Evolutionary conservation across 1,140 invertebrate genomes (phyloP).

Genomic region (Acromyrmex echinatior): DNA sequence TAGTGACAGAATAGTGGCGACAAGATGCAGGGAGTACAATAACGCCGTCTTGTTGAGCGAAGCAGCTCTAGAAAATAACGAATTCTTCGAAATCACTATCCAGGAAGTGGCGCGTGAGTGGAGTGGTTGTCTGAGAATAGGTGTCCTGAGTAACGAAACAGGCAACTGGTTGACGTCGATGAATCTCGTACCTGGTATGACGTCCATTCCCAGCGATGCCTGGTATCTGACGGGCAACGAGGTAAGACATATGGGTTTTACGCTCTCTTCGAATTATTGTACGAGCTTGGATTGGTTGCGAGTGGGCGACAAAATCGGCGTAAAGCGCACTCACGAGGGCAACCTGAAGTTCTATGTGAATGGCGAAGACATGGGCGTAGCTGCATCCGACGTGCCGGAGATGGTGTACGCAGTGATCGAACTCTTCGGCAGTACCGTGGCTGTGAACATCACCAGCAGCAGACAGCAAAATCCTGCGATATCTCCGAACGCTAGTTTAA

Average conservation of each 20-base stretch:
- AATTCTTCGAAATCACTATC: constrained; percentile 91
- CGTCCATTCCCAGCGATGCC: constrained; percentile 88
- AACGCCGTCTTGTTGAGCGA: constrained; percentile 92
- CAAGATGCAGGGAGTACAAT: constrained; percentile 89
- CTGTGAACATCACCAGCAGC: constrained; percentile 89
- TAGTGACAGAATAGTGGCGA: constrained; percentile 90
- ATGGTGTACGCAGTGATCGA: constrained; percentile 93
- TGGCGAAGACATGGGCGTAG: constrained; percentile 94
- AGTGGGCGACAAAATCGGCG: constrained; percentile 90
- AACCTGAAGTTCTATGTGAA: constrained; percentile 91
- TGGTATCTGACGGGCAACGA: constrained; percentile 91
- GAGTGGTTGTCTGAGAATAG: constrained; percentile 92
- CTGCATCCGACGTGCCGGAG: constrained; percentile 92
- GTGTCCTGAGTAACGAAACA: constrained; percentile 87
- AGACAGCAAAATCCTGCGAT: constrained; percentile 84
- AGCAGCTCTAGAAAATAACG: constrained; percentile 90
- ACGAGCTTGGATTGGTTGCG: constrained; percentile 93
- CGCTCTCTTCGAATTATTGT: constrained; percentile 89
- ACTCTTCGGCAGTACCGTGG: constrained; percentile 90
- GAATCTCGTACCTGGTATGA: constrained; percentile 89
- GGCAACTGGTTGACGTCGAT: constrained; percentile 88
- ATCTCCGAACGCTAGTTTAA: constrained; percentile 88
- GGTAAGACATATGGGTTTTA: constrained; percentile 88
- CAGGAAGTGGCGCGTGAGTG: constrained; percentile 89
- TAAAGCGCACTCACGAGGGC: constrained; percentile 89